Base-by-base conservation (phyloP, 1,140 invertebrate genomes). In the Drosophila neocordata region DNA sequence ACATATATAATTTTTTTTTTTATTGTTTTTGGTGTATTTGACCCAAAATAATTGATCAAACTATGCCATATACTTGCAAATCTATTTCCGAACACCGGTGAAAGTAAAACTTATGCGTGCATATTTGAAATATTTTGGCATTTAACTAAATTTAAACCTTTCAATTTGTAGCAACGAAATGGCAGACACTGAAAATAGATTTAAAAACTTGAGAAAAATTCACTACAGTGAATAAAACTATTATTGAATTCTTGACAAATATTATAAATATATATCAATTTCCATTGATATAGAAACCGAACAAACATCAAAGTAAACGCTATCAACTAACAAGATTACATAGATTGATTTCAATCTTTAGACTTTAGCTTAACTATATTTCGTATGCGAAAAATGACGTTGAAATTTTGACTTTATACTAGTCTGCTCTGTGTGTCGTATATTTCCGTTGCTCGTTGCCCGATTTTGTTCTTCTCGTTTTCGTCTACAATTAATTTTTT, bases 111-210 rank as follows among this genome's bases (percentile, higher is more conserved):
- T 52, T 34, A 55, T 44, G n/a, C 69, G 41, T 68, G 83, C 82
- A 87, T 87, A 88, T 75, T 66, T 69, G 38, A 56, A 79, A 87
- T 87, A 76, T 73, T 87, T 88, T 72, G 83, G 71, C 82, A 87
- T 87, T 87, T 82, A 69, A 82, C 82, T 85, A 81, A 87, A 85
- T 87, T 82, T 82, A 88, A 82, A 78, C 75, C 77, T 57, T 20
- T 75, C 72, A 79, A 87, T 81, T 80, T 85, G 65, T 63, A 58
- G 41, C 15, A 20, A 48, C 63, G 76, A 85, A 85, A 80, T 84
- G 65, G 79, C 80, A 84, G 62, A 62, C 18, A 48, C 58, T 68
- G 58, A 75, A 76, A 76, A 75, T 76, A 76, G 37, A 58, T 60
- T 52, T 63, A 34, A 58, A 9, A 58, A 58, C 35, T 24, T 61